A percentile compares a stretch with the other conserved stretches of the same genome.
Evolutionary conservation across 2,797 vertebrate genomes (phyloP).

Genomic region (Oceanodroma leucorhoa): DNA sequence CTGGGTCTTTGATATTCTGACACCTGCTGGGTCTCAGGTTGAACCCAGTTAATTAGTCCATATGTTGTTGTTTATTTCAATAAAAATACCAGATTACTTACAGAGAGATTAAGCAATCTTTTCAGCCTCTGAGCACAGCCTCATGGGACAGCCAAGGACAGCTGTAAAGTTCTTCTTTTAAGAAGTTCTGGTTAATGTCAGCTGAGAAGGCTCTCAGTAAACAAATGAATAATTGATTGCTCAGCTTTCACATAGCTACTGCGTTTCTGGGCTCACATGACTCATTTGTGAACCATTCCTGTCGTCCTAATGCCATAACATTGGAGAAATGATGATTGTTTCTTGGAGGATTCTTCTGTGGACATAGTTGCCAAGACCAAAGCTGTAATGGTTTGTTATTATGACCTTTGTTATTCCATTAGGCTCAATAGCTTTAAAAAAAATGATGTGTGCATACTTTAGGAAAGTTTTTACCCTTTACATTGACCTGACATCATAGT

Average conservation of each 20-base stretch:
- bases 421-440: conserved; percentile 83
- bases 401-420: conserved; percentile 95
- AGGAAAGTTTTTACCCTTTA: conserved; percentile 85
- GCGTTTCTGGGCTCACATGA: conserved; percentile 74
- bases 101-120: conserved; percentile 67
- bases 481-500: conserved; percentile 83
- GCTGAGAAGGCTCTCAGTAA: conserved; percentile 79
- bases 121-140: conserved; percentile 46
- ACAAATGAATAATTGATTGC: conserved; percentile 85
- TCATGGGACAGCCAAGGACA: conserved; percentile 68
- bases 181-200: conserved; percentile 87
- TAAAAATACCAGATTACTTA: conserved; percentile 58
- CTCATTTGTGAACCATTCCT: conserved; percentile 80
- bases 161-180: conserved; percentile 77
- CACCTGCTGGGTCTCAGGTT: conserved; percentile 45
- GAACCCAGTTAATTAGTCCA: background rate
- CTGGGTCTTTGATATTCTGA: conserved; percentile 7
- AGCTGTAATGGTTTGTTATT: conserved; percentile 95
- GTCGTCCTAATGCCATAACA: conserved; percentile 85
- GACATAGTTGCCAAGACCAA: conserved; percentile 81
- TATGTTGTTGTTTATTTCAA: conserved; percentile 48
- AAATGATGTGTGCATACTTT: conserved; percentile 81
- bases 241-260: conserved; percentile 78
- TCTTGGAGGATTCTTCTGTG: conserved; percentile 81
- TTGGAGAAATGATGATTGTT: conserved; percentile 81